Conservation (phyloP, 2,113 vertebrate species). For the Orycteropus afer region DNA sequence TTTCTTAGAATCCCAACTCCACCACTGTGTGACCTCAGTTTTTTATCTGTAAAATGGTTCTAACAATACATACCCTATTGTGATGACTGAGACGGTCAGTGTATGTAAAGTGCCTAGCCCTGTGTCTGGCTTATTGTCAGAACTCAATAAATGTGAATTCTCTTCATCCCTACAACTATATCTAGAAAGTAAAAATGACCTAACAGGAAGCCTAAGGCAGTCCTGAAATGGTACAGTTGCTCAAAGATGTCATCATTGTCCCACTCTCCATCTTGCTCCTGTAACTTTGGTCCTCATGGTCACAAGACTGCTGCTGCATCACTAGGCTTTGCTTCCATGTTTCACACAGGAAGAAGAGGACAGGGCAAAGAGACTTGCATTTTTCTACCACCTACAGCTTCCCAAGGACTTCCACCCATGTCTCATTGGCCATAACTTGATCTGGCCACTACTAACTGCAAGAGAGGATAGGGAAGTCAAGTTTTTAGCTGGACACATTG, state of each 20-base stretch:
- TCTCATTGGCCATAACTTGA: neutral
- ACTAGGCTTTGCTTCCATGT: neutral
- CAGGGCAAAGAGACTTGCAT: neutral
- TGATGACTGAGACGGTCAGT: neutral
- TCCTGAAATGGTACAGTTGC: neutral
- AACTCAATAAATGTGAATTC: neutral
- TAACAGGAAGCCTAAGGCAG: neutral
- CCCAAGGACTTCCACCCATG: neutral
- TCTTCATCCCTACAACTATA: neutral
- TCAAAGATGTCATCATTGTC: neutral
- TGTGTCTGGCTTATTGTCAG: neutral
- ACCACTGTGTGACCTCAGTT: neutral
- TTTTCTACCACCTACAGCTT: neutral
- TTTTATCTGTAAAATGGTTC: neutral
- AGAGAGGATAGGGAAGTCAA: neutral
- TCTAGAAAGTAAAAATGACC: neutral
- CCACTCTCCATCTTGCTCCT: neutral
- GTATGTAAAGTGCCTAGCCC: neutral
- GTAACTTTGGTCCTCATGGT: neutral
- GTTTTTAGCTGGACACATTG: neutral
- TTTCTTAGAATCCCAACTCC: constrained; percentile 34
- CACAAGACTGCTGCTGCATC: neutral
- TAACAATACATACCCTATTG: too few species aligned
- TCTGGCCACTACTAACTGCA: neutral
- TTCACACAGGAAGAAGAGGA: neutral